Percentiles rank a stretch among this genome's conserved stretches.
phyloP scores from a whole-genome alignment of 2,113 vertebrate species.

The Amphiprion ocellaris region DNA sequence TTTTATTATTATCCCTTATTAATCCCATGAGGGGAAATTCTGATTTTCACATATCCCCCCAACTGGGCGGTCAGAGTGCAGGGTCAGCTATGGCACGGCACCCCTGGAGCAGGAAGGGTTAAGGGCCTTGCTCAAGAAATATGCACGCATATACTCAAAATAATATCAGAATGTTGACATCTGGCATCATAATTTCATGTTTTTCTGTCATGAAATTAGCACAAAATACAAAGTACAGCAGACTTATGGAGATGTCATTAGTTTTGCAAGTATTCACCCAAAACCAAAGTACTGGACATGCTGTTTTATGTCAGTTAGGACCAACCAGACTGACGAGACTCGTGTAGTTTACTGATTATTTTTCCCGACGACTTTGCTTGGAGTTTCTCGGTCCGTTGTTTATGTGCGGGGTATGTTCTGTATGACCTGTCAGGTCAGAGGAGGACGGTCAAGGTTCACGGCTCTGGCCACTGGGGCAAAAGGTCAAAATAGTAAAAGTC shows the following conservation, averaged over 20 bases:
- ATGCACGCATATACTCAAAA: too few species aligned
- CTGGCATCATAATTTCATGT: too few species aligned
- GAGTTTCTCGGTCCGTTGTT: slow-evolving; percentile 25
- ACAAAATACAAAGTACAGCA: background rate
- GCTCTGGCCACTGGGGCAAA: slow-evolving; percentile 52
- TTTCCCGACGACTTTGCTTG: background rate
- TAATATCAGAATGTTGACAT: too few species aligned
- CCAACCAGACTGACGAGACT: background rate
- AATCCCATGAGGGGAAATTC: too few species aligned
- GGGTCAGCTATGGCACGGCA: too few species aligned
- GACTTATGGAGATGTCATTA: background rate
- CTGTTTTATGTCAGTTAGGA: background rate
- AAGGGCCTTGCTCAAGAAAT: too few species aligned
- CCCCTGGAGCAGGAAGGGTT: too few species aligned
- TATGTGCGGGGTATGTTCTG: slow-evolving; percentile 28
- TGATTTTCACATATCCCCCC: too few species aligned
- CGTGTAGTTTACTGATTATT: background rate
- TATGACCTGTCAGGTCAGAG: slow-evolving; percentile 34
- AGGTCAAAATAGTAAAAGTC: slow-evolving; percentile 73
- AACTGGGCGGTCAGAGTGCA: too few species aligned
- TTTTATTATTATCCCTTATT: too few species aligned
- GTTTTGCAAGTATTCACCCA: background rate
- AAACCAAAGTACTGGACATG: too few species aligned
- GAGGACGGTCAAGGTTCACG: slow-evolving; percentile 72
- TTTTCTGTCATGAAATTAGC: background rate